Percentiles rank a stretch among this genome's conserved stretches.
phyloP scores from a whole-genome alignment of 2,113 vertebrate species.

The Montifringilla adamsi region DNA sequence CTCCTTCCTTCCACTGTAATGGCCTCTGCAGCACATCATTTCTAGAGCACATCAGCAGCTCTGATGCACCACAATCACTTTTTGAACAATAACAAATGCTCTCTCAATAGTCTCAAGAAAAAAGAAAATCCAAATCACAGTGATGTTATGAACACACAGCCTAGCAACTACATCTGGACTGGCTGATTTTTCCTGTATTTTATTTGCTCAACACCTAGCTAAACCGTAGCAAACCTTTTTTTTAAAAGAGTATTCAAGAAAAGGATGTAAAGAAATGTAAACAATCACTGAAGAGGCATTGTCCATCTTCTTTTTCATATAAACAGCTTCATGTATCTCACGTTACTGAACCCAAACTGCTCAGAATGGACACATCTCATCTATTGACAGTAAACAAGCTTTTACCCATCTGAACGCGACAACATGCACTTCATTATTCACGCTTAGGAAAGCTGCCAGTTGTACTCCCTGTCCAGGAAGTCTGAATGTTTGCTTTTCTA shows the following conservation, averaged over 20 bases:
- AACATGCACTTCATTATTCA: slow-evolving; percentile 70
- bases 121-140: background rate
- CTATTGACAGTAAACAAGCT: slow-evolving; percentile 40
- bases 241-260: background rate
- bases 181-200: background rate
- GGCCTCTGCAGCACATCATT: background rate
- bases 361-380: slow-evolving; percentile 31
- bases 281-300: background rate
- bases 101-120: background rate
- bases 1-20: background rate
- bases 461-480: slow-evolving; percentile 76
- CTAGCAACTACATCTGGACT: background rate
- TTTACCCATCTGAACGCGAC: slow-evolving; percentile 54
- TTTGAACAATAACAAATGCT: background rate
- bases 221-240: background rate
- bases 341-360: background rate
- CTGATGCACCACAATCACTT: background rate
- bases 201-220: background rate
- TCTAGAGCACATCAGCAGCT: background rate
- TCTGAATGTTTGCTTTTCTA: slow-evolving; percentile 75
- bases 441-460: slow-evolving; percentile 69
- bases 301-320: background rate
- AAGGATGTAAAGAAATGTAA: background rate
- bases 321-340: background rate
- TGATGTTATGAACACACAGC: background rate